Conservation (phyloP, 2,888 invertebrate species). For the Volucella inanis region DNA sequence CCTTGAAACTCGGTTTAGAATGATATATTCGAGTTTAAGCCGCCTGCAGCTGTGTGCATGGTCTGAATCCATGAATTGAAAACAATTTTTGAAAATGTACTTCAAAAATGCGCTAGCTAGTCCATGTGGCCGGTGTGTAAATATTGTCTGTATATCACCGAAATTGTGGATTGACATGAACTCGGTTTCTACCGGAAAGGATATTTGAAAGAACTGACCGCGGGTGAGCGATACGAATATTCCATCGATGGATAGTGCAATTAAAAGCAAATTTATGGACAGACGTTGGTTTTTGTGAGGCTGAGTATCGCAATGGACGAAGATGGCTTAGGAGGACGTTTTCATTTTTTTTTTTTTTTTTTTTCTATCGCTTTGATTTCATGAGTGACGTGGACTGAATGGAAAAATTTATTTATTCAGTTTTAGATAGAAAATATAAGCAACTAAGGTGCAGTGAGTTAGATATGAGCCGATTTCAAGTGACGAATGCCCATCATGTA, state of each 20-base stretch:
- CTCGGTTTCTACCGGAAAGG: neutral
- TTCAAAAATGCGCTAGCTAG: neutral
- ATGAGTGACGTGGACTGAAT: neutral
- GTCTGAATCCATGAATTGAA: slow-evolving; percentile 29
- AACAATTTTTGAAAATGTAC: slow-evolving; percentile 39
- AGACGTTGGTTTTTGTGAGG: neutral
- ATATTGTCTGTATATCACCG: neutral
- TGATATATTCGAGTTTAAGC: slow-evolving; percentile 21
- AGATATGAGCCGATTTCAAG: no score
- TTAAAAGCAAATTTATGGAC: slow-evolving; percentile 39
- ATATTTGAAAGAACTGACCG: neutral
- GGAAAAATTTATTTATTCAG: no score
- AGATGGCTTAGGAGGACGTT: no score
- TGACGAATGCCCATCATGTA: no score
- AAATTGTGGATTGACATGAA: slow-evolving; percentile 24
- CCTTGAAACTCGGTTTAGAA: slow-evolving; percentile 29
- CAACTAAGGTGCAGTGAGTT: no score
- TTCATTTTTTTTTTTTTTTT: no score
- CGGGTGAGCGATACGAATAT: neutral
- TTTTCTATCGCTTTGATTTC: neutral
- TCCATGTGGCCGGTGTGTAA: slow-evolving; percentile 2
- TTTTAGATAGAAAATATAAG: no score
- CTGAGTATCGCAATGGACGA: neutral
- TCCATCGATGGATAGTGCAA: slow-evolving; percentile 18
- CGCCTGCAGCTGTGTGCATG: neutral